Evolutionary conservation across 2,113 vertebrate genomes (phyloP), one percentile per base, ranked within the genome.

Genomic region (Engraulis encrasicolus): DNA sequence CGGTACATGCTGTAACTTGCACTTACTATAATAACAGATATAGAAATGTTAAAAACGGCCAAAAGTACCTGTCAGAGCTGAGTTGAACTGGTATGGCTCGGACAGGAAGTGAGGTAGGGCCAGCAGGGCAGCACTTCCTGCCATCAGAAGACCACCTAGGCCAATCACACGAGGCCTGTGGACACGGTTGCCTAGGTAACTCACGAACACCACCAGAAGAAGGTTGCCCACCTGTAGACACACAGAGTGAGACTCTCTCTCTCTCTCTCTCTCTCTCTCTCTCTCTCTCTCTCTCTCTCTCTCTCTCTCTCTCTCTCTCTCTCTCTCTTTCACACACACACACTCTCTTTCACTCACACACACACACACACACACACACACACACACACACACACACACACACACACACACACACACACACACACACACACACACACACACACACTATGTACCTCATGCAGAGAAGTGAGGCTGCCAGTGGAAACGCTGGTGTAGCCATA

Each of bases 161-260:
- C 95, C 96, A 0, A 96, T 96, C 9, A 96, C 78, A 15, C 94
- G 88, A 0, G 96, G 96, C 37, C 96, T 95, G 90, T 97, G 95
- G 20, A 96, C 93, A 0, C 95, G 89, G 87, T 93, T 95, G 88
- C 96, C 96, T 0, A 96, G 95, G 90, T 96, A 97, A 92, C 96
- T 97, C 88, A 97, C 93, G 0, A 97, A 97, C 91, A 97, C 91
- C 90, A 96, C 96, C 85, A 96, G 95, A 78, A 91, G 89, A 31
- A 95, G 92, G 0, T 96, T 96, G 89, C 96, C 95, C 0, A 96
- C 94, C 96, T 97, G 91, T n/a, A n/a, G n/a, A n/a, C n/a, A n/a
- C n/a, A n/a, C n/a, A n/a, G n/a, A n/a, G n/a, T n/a, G n/a, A n/a
- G n/a, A n/a, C n/a, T n/a, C n/a, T n/a, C n/a, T n/a, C n/a, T n/a